Evolutionary conservation across 2,888 invertebrate genomes (phyloP).

Genomic region (Apodemia duryi): DNA sequence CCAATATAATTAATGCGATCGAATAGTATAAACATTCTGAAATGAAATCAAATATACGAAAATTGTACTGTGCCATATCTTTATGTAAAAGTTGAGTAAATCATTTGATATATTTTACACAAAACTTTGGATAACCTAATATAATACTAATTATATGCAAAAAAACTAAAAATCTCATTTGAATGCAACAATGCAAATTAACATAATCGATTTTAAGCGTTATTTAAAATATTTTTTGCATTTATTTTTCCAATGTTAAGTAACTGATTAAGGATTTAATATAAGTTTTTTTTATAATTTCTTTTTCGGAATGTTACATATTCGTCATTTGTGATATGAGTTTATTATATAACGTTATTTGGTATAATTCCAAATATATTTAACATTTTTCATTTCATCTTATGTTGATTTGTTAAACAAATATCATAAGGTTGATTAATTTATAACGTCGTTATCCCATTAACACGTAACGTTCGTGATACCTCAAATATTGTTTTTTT

Average conservation of each 20-base stretch:
- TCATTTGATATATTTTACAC: slow-evolving; percentile 22
- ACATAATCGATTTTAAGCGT: slow-evolving; percentile 30
- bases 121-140: slow-evolving; percentile 23
- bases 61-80: slow-evolving; percentile 53
- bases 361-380: slow-evolving; percentile 51
- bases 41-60: slow-evolving; percentile 32
- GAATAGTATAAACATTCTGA: slow-evolving; percentile 46
- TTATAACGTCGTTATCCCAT: slow-evolving; percentile 37
- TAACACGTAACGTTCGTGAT: slow-evolving; percentile 61
- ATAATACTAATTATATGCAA: slow-evolving; percentile 15
- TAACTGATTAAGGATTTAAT: slow-evolving; percentile 46
- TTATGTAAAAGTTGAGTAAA: slow-evolving; percentile 26
- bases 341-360: slow-evolving; percentile 58
- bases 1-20: slow-evolving; percentile 57
- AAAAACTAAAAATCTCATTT: slow-evolving; percentile 16
- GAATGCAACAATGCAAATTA: slow-evolving; percentile 35
- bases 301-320: slow-evolving; percentile 60
- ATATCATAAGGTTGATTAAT: slow-evolving; percentile 20
- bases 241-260: slow-evolving; percentile 62
- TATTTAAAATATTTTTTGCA: slow-evolving; percentile 47
- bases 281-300: slow-evolving; percentile 46
- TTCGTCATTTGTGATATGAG: slow-evolving; percentile 74
- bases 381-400: slow-evolving; percentile 49
- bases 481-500: slow-evolving; percentile 75
- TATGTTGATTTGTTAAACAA: slow-evolving; percentile 37